A percentile compares a stretch with the other conserved stretches of the same genome.
Evolutionary conservation across 92 coral and sea anemone genomes (phyloP).

Genomic region (Porites lobata): DNA sequence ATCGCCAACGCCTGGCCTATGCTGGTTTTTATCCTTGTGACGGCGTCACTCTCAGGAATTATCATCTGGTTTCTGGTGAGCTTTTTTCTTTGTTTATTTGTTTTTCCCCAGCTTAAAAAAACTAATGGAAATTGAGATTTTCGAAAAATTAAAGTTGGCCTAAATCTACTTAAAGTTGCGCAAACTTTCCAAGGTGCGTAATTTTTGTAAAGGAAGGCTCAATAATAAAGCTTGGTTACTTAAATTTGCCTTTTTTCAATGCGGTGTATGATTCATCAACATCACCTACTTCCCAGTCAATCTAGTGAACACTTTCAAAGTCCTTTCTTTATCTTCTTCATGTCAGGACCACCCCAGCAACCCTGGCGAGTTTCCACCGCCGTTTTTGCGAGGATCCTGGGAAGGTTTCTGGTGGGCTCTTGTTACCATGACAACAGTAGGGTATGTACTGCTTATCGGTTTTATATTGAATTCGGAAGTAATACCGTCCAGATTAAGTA

Average conservation of each 20-base stretch:
- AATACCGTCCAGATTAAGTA: no score
- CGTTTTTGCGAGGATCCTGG: constrained; percentile 93
- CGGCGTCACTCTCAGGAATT: constrained; percentile 93
- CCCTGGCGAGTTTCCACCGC: constrained; percentile 94
- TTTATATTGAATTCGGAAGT: background rate
- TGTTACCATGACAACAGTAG: constrained; percentile 98
- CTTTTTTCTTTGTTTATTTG: background rate
- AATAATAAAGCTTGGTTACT: no score
- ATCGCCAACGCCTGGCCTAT: constrained; percentile 94
- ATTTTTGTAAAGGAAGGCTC: no score
- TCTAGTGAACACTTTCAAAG: no score
- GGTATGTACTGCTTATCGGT: constrained; percentile 35
- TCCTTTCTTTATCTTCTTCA: background rate
- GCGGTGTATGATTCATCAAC: no score
- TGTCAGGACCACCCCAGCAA: constrained; percentile 87
- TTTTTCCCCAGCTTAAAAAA: background rate
- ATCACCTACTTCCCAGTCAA: no score
- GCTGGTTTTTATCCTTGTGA: constrained; percentile 85
- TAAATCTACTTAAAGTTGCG: no score
- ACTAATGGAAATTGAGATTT: no score
- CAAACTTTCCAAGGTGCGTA: no score
- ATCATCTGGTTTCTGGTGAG: constrained; percentile 95
- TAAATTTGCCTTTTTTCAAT: no score
- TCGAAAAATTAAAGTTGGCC: no score
- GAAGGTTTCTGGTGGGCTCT: constrained; percentile 99